These are phyloP conservation scores for Apostichopus japonicus DNA, from an alignment of 35 echinoderm and acorn worm genomes.

Conservation along the genomic window DNA sequence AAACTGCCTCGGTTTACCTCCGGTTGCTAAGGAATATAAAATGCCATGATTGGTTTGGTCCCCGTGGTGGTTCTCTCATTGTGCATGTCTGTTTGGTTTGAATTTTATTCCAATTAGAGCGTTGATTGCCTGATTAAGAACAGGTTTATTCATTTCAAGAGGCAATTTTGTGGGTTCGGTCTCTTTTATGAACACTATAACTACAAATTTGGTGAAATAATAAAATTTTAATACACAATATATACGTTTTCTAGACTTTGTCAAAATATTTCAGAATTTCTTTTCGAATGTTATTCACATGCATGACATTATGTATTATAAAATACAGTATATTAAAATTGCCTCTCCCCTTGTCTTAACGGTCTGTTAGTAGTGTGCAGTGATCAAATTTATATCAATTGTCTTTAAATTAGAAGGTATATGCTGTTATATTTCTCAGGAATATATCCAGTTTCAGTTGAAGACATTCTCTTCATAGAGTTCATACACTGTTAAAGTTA, in stretches of 20 bases:
- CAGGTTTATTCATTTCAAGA: slow-evolving; percentile 20
- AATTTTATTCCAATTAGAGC: slow-evolving; percentile 20
- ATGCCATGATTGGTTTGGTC: neutral
- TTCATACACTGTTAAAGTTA: no score
- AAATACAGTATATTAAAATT: neutral
- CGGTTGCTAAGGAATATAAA: slow-evolving; percentile 7
- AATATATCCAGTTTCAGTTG: no score
- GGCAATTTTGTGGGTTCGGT: neutral
- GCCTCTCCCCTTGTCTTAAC: neutral
- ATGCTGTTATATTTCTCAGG: no score
- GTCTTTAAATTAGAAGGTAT: no score
- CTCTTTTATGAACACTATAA: neutral
- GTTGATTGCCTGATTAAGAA: slow-evolving; percentile 5
- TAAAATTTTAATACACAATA: neutral
- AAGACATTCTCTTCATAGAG: no score
- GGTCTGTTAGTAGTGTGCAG: neutral
- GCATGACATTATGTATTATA: neutral
- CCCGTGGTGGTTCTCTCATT: neutral
- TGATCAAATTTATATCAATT: no score
- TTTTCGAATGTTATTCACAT: neutral
- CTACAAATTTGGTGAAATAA: neutral
- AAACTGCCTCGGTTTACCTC: neutral
- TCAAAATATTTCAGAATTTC: neutral
- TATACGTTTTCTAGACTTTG: neutral
- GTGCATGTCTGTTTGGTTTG: neutral